Evolutionary conservation across 2,113 vertebrate genomes (phyloP).

Genomic region (Numenius arquata): DNA sequence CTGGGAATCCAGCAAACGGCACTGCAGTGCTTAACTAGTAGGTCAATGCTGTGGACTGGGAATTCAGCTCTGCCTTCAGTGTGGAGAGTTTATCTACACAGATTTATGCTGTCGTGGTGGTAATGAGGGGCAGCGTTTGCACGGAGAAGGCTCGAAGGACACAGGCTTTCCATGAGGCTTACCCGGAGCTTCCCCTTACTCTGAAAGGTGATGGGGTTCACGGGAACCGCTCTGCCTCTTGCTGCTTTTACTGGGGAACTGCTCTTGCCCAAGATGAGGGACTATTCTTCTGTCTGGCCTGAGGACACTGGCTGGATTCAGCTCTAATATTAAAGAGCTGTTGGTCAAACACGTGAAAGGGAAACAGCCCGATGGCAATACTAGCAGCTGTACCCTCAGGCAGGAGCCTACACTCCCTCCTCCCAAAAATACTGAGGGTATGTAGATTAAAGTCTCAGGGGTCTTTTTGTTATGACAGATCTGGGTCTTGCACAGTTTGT

Average conservation of each 20-base stretch:
- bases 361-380: not conserved
- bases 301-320: not conserved
- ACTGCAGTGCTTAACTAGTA: conserved; percentile 48
- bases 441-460: not conserved
- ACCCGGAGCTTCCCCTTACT: rapidly evolving
- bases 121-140: not conserved
- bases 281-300: not conserved
- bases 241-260: not conserved
- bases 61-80: conserved; percentile 9
- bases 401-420: not conserved
- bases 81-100: not conserved
- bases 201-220: not conserved
- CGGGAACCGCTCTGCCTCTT: rapidly evolving
- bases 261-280: rapidly evolving
- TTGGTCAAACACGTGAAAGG: not conserved
- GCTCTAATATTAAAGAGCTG: not conserved
- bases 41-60: conserved; percentile 30
- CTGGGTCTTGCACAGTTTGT: not conserved
- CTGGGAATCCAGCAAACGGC: conserved; percentile 23
- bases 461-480: not conserved
- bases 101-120: not conserved
- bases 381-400: not conserved
- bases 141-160: rapidly evolving
- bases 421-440: not conserved
- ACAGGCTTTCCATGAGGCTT: not conserved